These are phyloP conservation scores for Cyrtorhinus lividipennis DNA, from an alignment of 1,140 invertebrate genomes.

Conservation along the genomic window DNA sequence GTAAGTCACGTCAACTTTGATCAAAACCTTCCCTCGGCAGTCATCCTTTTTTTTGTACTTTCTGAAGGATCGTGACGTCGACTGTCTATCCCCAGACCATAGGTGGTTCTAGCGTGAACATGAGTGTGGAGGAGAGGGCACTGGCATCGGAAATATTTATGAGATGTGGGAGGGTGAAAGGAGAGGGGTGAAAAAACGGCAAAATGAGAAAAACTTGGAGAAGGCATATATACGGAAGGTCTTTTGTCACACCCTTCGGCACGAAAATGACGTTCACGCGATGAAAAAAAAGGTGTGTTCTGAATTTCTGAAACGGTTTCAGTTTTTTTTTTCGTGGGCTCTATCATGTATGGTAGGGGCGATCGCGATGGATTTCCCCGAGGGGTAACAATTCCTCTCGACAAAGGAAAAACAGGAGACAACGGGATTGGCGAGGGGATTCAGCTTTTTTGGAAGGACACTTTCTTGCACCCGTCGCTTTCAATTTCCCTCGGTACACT, in stretches of 20 bases:
- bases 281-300: background rate
- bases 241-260: background rate
- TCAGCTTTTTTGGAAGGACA: no score
- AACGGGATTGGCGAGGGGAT: background rate
- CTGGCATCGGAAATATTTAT: background rate
- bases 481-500: no score
- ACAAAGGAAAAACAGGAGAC: background rate
- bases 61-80: no score
- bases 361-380: background rate
- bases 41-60: no score
- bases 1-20: no score
- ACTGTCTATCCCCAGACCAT: no score
- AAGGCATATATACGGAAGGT: background rate
- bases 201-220: background rate
- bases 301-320: background rate
- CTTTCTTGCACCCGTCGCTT: no score
- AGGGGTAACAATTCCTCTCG: background rate
- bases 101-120: no score
- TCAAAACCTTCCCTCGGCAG: no score
- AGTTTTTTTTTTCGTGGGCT: background rate
- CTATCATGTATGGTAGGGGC: background rate
- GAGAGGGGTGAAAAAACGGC: background rate
- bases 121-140: no score
- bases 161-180: background rate
- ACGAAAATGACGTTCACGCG: background rate